These are phyloP conservation scores for Dascillus cervinus DNA, from an alignment of 2,888 invertebrate genomes.

Conservation along the genomic window DNA sequence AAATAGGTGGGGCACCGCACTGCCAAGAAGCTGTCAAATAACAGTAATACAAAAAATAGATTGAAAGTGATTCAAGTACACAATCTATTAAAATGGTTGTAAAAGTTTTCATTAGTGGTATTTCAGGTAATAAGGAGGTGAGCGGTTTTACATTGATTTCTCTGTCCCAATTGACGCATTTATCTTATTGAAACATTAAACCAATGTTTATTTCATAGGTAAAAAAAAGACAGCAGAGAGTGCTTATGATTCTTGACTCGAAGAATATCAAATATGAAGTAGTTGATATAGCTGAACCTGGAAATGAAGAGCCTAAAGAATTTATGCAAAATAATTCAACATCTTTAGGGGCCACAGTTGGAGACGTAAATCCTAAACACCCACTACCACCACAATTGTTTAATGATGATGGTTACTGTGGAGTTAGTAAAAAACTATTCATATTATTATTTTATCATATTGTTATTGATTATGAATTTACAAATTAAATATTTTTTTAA, in stretches of 20 bases:
- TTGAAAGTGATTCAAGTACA: constrained; percentile 6
- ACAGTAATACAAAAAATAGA: constrained; percentile 22
- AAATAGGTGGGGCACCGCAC: constrained; percentile 20
- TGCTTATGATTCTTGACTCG: constrained; percentile 88
- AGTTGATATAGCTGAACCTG: constrained; percentile 93
- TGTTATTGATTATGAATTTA: too few species aligned
- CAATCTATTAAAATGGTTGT: constrained; percentile 61
- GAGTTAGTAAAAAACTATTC: constrained; percentile 74
- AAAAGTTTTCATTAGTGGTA: constrained; percentile 86
- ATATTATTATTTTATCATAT: too few species aligned
- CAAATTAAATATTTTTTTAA: too few species aligned
- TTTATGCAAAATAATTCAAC: constrained; percentile 87
- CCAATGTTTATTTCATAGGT: constrained; percentile 56
- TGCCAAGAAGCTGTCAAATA: constrained; percentile 23
- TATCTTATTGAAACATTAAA: too few species aligned
- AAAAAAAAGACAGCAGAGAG: constrained; percentile 91
- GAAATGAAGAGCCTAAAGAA: constrained; percentile 78
- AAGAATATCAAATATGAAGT: constrained; percentile 82
- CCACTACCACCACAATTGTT: constrained; percentile 92
- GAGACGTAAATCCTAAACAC: constrained; percentile 66
- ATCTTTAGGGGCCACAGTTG: constrained; percentile 63
- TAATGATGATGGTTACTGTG: constrained; percentile 86
- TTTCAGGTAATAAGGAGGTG: constrained; percentile 92
- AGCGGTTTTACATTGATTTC: constrained; percentile 33
- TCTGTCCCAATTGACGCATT: constrained; percentile 1